A percentile compares a stretch with the other conserved stretches of the same genome.
Evolutionary conservation across 2,113 vertebrate species (phyloP).

Genomic region (Suricata suricatta): DNA sequence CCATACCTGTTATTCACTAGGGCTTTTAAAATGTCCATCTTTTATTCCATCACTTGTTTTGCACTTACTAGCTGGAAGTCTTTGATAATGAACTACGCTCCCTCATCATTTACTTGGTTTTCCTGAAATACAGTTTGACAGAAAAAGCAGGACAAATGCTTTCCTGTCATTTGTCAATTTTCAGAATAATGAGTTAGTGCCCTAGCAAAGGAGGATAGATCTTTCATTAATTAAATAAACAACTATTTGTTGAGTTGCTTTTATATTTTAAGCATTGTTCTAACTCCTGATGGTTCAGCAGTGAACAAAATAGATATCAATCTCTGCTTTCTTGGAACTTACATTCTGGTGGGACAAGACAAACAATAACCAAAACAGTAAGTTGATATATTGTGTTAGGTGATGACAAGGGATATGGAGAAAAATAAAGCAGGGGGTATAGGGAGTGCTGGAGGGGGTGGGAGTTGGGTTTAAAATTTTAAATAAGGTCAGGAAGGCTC

Average conservation of each 20-base stretch:
- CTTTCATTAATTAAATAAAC: background rate
- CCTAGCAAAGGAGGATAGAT: background rate
- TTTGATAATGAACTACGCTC: background rate
- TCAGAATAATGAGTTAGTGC: background rate
- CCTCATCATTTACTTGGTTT: background rate
- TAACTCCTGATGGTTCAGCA: background rate
- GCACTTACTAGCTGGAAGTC: background rate
- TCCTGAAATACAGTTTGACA: background rate
- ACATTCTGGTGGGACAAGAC: background rate
- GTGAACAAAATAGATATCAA: background rate
- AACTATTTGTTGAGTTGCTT: conserved; percentile 3
- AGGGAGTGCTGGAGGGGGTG: background rate
- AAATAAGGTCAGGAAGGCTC: background rate
- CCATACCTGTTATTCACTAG: background rate
- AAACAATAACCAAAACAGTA: background rate
- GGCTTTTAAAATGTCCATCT: background rate
- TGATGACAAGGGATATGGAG: background rate
- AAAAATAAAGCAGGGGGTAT: background rate
- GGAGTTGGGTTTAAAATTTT: background rate
- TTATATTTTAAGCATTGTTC: background rate
- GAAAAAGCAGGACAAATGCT: background rate
- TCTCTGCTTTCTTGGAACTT: background rate
- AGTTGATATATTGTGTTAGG: background rate
- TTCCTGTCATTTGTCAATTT: background rate
- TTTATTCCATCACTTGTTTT: background rate